A percentile compares a stretch with the other conserved stretches of the same genome.
Evolutionary conservation across 2,888 invertebrate genomes (phyloP).

Genomic region (Harpalus rufipes): DNA sequence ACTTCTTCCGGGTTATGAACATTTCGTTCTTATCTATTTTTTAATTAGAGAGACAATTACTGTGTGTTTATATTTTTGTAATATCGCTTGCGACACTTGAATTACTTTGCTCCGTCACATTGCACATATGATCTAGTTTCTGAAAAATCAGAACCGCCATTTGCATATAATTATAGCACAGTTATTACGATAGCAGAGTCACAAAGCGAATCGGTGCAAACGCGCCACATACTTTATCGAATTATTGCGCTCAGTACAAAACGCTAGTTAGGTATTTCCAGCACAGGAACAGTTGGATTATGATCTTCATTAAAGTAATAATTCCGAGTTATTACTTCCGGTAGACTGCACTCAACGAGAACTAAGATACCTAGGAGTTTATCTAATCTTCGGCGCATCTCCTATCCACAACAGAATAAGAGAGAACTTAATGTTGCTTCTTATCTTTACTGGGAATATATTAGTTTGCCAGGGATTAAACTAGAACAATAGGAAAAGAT

Average conservation of each 20-base stretch:
- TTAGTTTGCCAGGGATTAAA: too few relatives aligned
- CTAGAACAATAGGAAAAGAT: too few relatives aligned
- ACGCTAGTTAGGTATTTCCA: slow-evolving; percentile 46
- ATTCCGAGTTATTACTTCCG: slow-evolving; percentile 60
- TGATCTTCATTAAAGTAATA: slow-evolving; percentile 58
- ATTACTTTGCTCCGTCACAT: slow-evolving; percentile 27
- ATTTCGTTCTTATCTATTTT: too few relatives aligned
- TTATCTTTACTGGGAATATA: too few relatives aligned
- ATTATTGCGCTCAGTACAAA: slow-evolving; percentile 52
- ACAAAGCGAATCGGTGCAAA: slow-evolving; percentile 45
- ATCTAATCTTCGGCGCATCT: slow-evolving; percentile 47
- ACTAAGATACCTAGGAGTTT: slow-evolving; percentile 20
- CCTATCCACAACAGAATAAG: background rate
- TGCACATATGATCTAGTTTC: slow-evolving; percentile 47
- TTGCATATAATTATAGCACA: slow-evolving; percentile 45
- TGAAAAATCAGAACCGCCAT: slow-evolving; percentile 33
- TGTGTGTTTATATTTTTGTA: background rate
- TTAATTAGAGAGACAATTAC: background rate
- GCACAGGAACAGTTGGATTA: slow-evolving; percentile 45
- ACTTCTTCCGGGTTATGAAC: too few relatives aligned
- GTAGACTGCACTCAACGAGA: slow-evolving; percentile 11
- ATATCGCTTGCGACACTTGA: slow-evolving; percentile 8
- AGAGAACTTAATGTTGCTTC: too few relatives aligned
- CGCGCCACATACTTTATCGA: slow-evolving; percentile 47
- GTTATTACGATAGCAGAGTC: slow-evolving; percentile 26